Evolutionary conservation across 1,140 invertebrate genomes (phyloP).

Genomic region (Caenorhabditis latens): DNA sequence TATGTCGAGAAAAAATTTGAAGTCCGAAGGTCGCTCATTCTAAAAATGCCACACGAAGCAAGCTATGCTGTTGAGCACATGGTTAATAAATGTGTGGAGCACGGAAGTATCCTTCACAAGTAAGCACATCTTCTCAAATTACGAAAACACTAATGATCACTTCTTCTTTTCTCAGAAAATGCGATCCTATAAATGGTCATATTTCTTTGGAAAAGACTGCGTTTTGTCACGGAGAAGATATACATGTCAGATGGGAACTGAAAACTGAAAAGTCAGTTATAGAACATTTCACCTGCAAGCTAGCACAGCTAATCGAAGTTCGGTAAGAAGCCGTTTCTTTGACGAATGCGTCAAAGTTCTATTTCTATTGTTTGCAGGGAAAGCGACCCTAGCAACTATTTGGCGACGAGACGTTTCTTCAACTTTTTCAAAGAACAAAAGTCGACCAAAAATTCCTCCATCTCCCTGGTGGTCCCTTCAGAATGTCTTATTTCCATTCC

Average conservation of each 20-base stretch:
- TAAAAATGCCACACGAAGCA: constrained; percentile 60
- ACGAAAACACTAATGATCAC: background rate
- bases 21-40: constrained; percentile 49
- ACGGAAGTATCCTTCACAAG: constrained; percentile 60
- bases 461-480: constrained; percentile 1
- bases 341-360: constrained; percentile 33
- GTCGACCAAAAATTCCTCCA: background rate
- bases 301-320: constrained; percentile 33
- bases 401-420: constrained; percentile 27
- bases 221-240: constrained; percentile 54
- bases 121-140: background rate
- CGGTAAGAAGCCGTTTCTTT: background rate
- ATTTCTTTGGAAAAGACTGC: constrained; percentile 59
- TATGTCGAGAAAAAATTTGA: constrained; percentile 64
- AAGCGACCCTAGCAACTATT: constrained; percentile 49
- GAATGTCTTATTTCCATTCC: constrained; percentile 46
- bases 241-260: constrained; percentile 63
- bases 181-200: constrained; percentile 63
- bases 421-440: constrained; percentile 25
- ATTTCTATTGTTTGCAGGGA: constrained; percentile 19
- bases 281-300: constrained; percentile 27
- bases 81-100: constrained; percentile 66
- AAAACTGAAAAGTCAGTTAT: constrained; percentile 41
- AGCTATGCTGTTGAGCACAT: constrained; percentile 51
- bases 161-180: constrained; percentile 48